Evolutionary conservation across 1,140 invertebrate species (phyloP), one percentile per base, ranked within the genome.

Genomic region (Pectinophora gossypiella): DNA sequence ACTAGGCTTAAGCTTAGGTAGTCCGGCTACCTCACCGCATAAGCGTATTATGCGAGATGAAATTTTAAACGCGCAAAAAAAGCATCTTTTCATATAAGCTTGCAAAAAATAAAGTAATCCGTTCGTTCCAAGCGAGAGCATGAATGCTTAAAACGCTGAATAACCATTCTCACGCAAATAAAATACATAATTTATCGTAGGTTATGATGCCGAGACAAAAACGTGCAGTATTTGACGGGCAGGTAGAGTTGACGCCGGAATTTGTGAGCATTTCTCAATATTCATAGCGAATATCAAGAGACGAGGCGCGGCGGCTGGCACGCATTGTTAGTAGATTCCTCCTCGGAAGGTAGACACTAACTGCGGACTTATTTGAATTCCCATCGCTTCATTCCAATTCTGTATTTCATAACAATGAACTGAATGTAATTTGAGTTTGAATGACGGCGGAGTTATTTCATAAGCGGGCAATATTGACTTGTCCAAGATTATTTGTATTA

Each of bases 191-290:
- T 45, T 44, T 32, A 32, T 18, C 21, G 18, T 20, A 20, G 1
- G 18, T 44, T 12, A 36, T 45, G 40, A 36, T 32, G 19, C 19
- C 21, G 43, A 22, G 50, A 52, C 50, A 52, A 52, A 44, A 52
- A 44, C 40, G 42, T 35, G 50, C 50, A 61, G 52, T 55, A 55
- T 54, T 69, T 52, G 12, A 46, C 38, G 59, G 50, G 21, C 46
- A 48, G 46, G 49, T 56, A 58, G 51, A 62, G 50, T 62, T 70
- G 38, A 44, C 51, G 9, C 44, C 44, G 62, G 68, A 64, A 72
- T 72, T 68, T 62, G 59, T 54, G 64, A 80, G 66, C 61, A 72
- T 77, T 77, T 74, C 73, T 75, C 72, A 83, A 80, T 83, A 80
- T 73, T 79, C 70, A 69, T 70, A 68, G 66, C 61, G 61, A 63